Evolutionary conservation across 2,797 vertebrate genomes (phyloP).

Genomic region (Argyrosomus regius): DNA sequence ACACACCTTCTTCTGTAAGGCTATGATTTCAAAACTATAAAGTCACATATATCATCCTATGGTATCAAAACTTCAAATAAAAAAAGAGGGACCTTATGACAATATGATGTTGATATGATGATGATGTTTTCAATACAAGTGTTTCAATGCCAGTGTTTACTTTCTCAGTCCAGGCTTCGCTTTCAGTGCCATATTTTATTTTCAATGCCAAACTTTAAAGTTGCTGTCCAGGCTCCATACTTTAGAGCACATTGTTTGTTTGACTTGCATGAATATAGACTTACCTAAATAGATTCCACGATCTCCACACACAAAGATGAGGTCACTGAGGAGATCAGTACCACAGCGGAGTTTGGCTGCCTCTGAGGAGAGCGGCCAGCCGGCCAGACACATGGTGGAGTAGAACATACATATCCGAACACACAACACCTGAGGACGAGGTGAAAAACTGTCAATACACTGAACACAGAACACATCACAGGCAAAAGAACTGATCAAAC

Average conservation of each 20-base stretch:
- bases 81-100: too few species aligned
- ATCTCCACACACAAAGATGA: constrained; percentile 81
- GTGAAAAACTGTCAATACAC: not conserved
- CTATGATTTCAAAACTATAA: too few species aligned
- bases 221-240: not conserved
- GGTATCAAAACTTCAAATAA: too few species aligned
- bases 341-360: constrained; percentile 73
- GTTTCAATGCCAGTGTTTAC: not conserved
- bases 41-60: too few species aligned
- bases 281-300: constrained; percentile 78
- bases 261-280: not conserved
- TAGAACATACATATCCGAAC: constrained; percentile 59
- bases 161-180: not conserved
- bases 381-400: constrained; percentile 57
- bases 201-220: not conserved
- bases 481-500: not conserved
- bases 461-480: not conserved
- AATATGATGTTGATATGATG: too few species aligned
- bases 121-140: not conserved
- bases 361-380: constrained; percentile 49
- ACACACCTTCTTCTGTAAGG: too few species aligned
- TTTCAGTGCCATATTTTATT: not conserved
- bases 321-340: constrained; percentile 74
- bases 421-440: constrained; percentile 59
- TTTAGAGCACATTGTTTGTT: not conserved